Evolutionary conservation across 2,797 vertebrate genomes (phyloP).

Genomic region (Hoplostethus mediterraneus): DNA sequence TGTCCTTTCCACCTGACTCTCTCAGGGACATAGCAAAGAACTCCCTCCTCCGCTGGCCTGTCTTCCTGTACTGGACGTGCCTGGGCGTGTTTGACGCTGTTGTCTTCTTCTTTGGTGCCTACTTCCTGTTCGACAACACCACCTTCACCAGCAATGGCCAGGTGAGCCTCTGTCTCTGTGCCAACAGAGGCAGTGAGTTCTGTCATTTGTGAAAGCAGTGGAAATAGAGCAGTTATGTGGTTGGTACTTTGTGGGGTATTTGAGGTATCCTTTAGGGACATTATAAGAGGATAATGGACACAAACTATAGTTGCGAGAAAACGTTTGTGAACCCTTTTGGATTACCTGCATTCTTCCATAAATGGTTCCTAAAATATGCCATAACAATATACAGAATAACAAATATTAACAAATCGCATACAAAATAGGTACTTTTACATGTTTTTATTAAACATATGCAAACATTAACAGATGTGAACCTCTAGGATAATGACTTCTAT

Average conservation of each 20-base stretch:
- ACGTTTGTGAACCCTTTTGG: no score
- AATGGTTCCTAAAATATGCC: no score
- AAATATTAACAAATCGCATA: no score
- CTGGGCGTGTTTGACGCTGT: conserved; percentile 95
- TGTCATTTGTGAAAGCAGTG: not conserved
- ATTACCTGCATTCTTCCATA: no score
- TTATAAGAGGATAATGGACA: conserved; percentile 40
- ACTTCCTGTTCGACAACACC: conserved; percentile 96
- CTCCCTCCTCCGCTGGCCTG: conserved; percentile 93
- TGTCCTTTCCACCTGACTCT: not conserved
- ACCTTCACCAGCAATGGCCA: conserved; percentile 94
- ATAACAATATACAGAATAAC: no score
- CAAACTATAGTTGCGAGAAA: conserved; percentile 2
- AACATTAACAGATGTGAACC: no score
- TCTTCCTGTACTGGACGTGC: conserved; percentile 98
- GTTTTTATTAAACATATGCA: no score
- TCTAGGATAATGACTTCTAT: no score
- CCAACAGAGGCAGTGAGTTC: not conserved
- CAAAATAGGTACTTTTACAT: no score
- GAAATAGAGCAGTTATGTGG: not conserved
- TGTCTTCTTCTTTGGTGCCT: conserved; percentile 99
- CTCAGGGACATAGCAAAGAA: conserved; percentile 96
- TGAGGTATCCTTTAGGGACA: conserved; percentile 25
- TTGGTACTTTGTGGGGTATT: conserved; percentile 26
- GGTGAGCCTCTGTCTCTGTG: conserved; percentile 67